Evolutionary conservation across 2,797 vertebrate species (phyloP).

Genomic region (Mus minutoides): DNA sequence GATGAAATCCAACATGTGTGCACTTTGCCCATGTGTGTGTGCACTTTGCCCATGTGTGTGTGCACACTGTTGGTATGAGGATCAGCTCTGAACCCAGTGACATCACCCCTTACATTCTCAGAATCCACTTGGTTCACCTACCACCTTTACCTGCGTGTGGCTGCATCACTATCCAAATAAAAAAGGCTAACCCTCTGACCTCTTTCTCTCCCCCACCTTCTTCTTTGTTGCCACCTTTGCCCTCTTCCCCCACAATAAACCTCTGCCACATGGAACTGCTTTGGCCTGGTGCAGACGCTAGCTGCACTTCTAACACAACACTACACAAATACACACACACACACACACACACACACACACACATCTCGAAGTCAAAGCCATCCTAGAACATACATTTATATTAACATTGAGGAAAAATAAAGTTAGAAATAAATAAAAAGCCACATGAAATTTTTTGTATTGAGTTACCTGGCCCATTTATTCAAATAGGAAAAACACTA

Average conservation of each 20-base stretch:
- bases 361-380: constrained; percentile 6
- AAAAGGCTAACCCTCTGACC: too few relatives aligned
- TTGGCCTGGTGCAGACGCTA: too few relatives aligned
- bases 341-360: background rate
- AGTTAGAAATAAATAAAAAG: background rate
- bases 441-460: background rate
- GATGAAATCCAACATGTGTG: background rate
- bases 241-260: too few relatives aligned
- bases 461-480: background rate
- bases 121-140: too few relatives aligned
- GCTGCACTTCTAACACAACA: too few relatives aligned
- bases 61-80: background rate
- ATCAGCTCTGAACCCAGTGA: too few relatives aligned
- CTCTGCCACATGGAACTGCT: too few relatives aligned
- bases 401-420: background rate
- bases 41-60: background rate
- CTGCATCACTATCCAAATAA: too few relatives aligned
- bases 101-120: too few relatives aligned
- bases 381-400: background rate
- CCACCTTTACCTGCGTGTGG: too few relatives aligned
- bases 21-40: background rate
- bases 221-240: too few relatives aligned
- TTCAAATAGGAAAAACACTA: background rate
- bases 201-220: too few relatives aligned
- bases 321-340: background rate